Evolutionary conservation across 2,113 vertebrate genomes (phyloP), one percentile per base, ranked within the genome.

Genomic region (Brienomyrus brachyistius): DNA sequence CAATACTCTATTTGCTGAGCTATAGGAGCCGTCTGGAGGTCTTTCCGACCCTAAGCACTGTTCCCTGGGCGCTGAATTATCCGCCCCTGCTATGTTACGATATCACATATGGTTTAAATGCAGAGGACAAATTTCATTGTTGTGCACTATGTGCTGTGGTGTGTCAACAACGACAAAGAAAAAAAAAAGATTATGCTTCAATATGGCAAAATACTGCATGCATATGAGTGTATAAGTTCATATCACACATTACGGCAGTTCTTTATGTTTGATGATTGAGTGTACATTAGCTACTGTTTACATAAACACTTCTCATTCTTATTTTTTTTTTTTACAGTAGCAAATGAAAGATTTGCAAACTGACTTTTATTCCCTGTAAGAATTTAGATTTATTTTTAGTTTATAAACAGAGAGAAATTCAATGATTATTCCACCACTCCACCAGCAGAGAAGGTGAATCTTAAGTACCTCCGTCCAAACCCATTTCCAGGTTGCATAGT

Each of bases 401-500:
- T 89, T 77, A 86, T 40, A 80, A 88, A 85, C 54, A 50, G 84
- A 77, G 47, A 82, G 2, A 40, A 51, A 89, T 62, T 89, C 35
- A 86, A 43, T 56, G 86, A 89, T 77, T 59, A 43, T 84, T 15
- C 51, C 88, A 48, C 10, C 62, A 89, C n/a, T 85, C 88, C 74
- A 85, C 87, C 54, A 87, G 89, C 66, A 70, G 80, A 27, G 43
- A 88, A 90, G 87, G 62, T 43, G 80, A 88, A 77, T 88, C 50
- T 59, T 86, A 90, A 88, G 51, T 89, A 88, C 17, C 86, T 66
- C 86, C 62, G 50, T 89, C 70, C 86, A 40, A 90, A 91, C 91
- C 66, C 27, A 40, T 89, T 90, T 90, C 74, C 82, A 89, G 86
- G 91, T 94, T 94, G 94, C 95, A 94, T 94, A 95, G 94, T 91